phyloP scores from a whole-genome alignment of 2,797 vertebrate species.

The Toxotes lorentzi region DNA sequence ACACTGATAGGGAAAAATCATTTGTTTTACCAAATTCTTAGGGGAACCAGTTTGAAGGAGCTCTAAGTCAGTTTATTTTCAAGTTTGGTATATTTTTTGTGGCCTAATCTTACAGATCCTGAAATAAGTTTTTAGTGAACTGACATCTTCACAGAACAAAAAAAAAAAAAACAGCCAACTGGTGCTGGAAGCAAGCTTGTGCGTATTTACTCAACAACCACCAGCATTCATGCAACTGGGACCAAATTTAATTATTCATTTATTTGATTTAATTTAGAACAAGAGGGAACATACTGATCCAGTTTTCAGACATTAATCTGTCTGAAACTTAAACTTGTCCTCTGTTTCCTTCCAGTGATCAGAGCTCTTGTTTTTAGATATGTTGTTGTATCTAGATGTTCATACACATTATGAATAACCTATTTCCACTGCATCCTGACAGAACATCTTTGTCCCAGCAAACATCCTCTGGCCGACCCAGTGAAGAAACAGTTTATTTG shows the following conservation, averaged over 20 bases:
- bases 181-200: background rate
- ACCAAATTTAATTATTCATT: slow-evolving; percentile 36
- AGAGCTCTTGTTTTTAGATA: background rate
- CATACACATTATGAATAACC: slow-evolving; percentile 9
- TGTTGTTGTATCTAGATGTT: slow-evolving; percentile 1
- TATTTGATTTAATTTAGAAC: slow-evolving; percentile 46
- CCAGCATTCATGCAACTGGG: slow-evolving; percentile 13
- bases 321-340: slow-evolving; percentile 28
- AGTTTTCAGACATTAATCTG: slow-evolving; percentile 33
- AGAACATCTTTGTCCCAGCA: slow-evolving; percentile 9
- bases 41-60: slow-evolving; percentile 2
- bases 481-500: background rate
- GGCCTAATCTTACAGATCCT: background rate
- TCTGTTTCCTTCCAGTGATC: slow-evolving; percentile 26
- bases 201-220: slow-evolving; percentile 8
- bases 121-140: background rate
- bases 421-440: slow-evolving; percentile 9
- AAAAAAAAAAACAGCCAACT: background rate
- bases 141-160: background rate
- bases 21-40: background rate
- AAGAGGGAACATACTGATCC: slow-evolving; percentile 35
- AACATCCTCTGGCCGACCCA: background rate
- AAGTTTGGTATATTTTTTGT: background rate
- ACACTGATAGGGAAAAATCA: background rate
- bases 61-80: no score